phyloP scores from a whole-genome alignment of 2,888 invertebrate genomes.

The Phyto melanocephala region DNA sequence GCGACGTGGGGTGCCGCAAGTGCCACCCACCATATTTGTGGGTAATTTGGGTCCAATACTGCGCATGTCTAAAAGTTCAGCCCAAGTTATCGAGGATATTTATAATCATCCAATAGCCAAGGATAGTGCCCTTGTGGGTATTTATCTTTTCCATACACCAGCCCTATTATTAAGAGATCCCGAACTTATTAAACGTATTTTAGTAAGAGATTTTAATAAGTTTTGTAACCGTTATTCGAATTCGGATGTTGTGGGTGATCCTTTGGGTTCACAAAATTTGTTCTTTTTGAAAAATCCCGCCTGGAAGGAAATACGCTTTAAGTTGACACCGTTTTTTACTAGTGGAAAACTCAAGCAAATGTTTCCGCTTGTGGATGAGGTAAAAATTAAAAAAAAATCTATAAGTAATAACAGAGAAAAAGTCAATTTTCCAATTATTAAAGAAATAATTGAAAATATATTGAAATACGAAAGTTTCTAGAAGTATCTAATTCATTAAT shows the following conservation, averaged over 20 bases:
- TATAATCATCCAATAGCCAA: conserved; percentile 74
- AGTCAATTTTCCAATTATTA: too few relatives aligned
- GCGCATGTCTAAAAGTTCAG: conserved; percentile 72
- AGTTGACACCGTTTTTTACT: conserved; percentile 79
- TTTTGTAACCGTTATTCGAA: conserved; percentile 77
- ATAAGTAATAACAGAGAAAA: too few relatives aligned
- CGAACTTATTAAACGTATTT: conserved; percentile 78
- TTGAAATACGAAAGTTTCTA: too few relatives aligned
- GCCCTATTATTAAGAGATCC: conserved; percentile 79
- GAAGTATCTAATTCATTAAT: too few relatives aligned
- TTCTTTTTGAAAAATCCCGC: conserved; percentile 79
- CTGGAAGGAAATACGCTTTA: conserved; percentile 79
- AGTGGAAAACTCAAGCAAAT: conserved; percentile 76
- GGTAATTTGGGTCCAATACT: conserved; percentile 78
- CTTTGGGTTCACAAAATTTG: conserved; percentile 78
- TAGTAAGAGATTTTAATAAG: conserved; percentile 79
- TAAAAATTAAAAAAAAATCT: conserved; percentile 62
- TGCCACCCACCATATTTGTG: conserved; percentile 75
- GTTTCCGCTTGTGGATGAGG: conserved; percentile 75
- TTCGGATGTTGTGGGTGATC: conserved; percentile 76
- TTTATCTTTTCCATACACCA: conserved; percentile 79
- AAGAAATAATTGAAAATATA: too few relatives aligned
- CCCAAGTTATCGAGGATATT: conserved; percentile 74
- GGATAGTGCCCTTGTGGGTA: conserved; percentile 75
- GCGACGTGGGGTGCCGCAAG: conserved; percentile 73